phyloP scores from a whole-genome alignment of 2,113 vertebrate species.

The Potamarius usumacintae region DNA sequence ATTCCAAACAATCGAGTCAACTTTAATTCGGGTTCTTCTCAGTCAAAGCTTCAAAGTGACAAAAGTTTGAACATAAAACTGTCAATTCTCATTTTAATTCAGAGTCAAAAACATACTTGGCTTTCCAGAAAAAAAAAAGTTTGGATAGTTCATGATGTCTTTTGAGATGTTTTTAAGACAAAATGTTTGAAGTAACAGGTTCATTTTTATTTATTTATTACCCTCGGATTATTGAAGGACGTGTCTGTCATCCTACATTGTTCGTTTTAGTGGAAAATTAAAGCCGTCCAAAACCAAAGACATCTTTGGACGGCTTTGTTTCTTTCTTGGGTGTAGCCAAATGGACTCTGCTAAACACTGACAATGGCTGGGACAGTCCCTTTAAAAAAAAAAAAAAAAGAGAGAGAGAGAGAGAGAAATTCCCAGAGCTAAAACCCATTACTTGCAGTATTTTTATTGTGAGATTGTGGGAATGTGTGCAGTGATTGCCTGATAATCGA shows the following conservation, averaged over 20 bases:
- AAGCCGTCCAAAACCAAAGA: conserved; percentile 1
- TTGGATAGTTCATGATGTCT: no score
- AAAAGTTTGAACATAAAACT: neutral
- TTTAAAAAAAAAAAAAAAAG: neutral
- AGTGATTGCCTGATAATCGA: neutral
- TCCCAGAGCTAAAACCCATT: neutral
- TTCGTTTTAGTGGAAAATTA: neutral
- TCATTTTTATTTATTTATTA: neutral
- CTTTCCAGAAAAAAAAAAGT: neutral
- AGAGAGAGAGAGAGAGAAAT: neutral
- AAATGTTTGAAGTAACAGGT: neutral
- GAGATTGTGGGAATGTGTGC: neutral
- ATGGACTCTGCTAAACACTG: neutral
- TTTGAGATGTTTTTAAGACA: neutral
- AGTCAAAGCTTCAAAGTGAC: neutral
- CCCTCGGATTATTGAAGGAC: neutral
- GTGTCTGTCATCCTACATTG: neutral
- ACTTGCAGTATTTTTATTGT: neutral
- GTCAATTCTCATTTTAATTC: neutral
- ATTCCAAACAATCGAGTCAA: neutral
- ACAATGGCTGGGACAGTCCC: neutral
- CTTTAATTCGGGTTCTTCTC: neutral
- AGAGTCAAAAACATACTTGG: no score
- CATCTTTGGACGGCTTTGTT: neutral
- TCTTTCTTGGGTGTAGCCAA: neutral